phyloP scores from a whole-genome alignment of 1,140 invertebrate genomes.

The Plutomurus gul region DNA sequence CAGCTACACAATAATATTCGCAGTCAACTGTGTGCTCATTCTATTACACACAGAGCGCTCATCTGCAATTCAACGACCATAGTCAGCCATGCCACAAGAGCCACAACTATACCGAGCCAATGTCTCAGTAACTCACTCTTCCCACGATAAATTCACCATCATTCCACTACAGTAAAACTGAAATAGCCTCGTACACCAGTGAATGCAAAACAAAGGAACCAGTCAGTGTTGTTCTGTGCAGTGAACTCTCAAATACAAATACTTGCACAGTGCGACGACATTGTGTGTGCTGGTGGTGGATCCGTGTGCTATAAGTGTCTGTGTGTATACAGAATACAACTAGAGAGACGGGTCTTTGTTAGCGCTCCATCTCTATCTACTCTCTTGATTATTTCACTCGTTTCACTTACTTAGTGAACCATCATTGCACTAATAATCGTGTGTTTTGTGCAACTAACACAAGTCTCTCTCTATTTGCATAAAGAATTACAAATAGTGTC shows the following conservation, averaged over 20 bases:
- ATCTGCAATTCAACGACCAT: slow-evolving; percentile 5
- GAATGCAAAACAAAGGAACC: too few relatives aligned
- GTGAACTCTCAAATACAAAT: too few relatives aligned
- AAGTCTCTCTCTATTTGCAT: slow-evolving; percentile 9
- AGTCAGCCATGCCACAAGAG: background rate
- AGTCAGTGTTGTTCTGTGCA: too few relatives aligned
- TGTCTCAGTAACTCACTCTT: background rate
- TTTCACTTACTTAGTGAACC: background rate
- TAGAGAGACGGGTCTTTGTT: slow-evolving; percentile 12
- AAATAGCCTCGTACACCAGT: too few relatives aligned
- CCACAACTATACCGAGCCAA: background rate
- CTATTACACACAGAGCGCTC: background rate
- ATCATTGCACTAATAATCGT: slow-evolving; percentile 13
- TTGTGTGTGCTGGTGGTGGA: too few relatives aligned
- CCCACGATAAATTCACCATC: too few relatives aligned
- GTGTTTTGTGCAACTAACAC: background rate
- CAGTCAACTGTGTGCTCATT: background rate
- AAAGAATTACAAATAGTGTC: slow-evolving; percentile 5
- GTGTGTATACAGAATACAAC: too few relatives aligned
- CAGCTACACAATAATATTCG: background rate
- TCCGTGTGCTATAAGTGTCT: too few relatives aligned
- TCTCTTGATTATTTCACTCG: background rate
- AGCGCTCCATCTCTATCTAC: background rate
- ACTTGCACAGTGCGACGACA: too few relatives aligned
- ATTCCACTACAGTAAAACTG: too few relatives aligned